Conservation (phyloP, 2,797 vertebrate genomes). For the Halcyon leucocephala region DNA sequence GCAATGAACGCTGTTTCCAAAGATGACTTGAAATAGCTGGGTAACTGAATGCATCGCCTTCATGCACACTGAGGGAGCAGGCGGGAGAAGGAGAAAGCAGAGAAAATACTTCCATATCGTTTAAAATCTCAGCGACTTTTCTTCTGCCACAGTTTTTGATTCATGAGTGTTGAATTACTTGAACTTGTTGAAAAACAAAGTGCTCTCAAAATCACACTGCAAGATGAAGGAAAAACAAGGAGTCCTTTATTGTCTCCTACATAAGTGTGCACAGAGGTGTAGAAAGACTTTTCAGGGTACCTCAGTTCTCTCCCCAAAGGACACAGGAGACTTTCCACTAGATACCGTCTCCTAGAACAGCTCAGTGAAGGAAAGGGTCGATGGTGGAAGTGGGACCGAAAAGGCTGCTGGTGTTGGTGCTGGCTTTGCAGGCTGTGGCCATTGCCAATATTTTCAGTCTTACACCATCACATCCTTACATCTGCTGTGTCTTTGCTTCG, state of each 20-base stretch:
- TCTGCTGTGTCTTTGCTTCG: background rate
- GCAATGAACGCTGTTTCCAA: background rate
- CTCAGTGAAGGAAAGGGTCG: background rate
- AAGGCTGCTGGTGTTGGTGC: background rate
- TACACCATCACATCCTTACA: background rate
- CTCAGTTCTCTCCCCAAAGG: background rate
- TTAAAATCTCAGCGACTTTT: background rate
- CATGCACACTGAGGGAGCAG: background rate
- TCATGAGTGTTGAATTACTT: background rate
- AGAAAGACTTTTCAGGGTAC: background rate
- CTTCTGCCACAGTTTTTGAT: background rate
- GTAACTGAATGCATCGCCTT: fast-evolving
- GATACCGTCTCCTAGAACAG: background rate
- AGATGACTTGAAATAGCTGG: background rate
- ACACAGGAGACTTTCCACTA: background rate
- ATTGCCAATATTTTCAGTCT: background rate
- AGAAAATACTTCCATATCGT: background rate
- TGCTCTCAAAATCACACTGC: background rate
- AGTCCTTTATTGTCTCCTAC: background rate
- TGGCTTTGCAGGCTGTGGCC: background rate
- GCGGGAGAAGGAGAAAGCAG: background rate
- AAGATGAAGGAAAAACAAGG: background rate
- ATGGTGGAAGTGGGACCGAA: background rate
- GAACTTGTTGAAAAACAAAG: background rate
- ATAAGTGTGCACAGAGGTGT: background rate